Base-by-base conservation (phyloP, 2,888 invertebrate genomes). In the Folsomia candida region DNA sequence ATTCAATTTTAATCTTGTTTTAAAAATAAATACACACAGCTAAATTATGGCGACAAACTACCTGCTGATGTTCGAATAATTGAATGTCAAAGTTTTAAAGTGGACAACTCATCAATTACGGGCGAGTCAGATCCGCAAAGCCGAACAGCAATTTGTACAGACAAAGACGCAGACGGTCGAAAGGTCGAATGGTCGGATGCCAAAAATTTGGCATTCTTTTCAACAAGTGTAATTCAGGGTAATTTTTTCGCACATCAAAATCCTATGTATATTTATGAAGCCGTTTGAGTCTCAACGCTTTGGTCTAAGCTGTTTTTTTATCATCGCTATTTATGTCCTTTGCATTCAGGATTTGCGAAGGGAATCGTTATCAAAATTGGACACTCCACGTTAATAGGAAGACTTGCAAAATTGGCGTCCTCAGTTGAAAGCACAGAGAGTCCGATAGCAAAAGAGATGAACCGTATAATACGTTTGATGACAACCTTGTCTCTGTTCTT, bases 81-180 rank as follows among this genome's bases (percentile, higher is more conserved):
- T 9, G 61, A 68, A 64, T 61, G 51, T 58, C 54, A 68, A 9
- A 51, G 57, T 37, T 68, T 71, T 22, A 61, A 68, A 26, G 70
- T 70, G 0, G 70, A 70, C 25, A 70, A 70, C 37, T 70, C 70
- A 1, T 65, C 51, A 11, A 51, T 70, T 4, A 70, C 70, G 2
- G 70, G 70, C 18, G 70, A 70, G 51, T 57, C 66, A 6, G 70
- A 70, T 1, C 65, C 70, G 1, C 60, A 59, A 28, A 6, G 61
- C 24, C 47, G 70, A 29, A 22, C 25, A 18, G 54, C 64, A 25
- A 20, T 29, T 28, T 66, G 58, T 28, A 61, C 66, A 1, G 54
- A 70, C 27, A 60, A 61, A 51, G 61, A 70, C 27, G 58, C 69
- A 24, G 60, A 37, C 4, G 14, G 14, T 37, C 37, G 6, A 14